Evolutionary conservation across 2,797 vertebrate genomes (phyloP).

Genomic region (Bovichtus variegatus): DNA sequence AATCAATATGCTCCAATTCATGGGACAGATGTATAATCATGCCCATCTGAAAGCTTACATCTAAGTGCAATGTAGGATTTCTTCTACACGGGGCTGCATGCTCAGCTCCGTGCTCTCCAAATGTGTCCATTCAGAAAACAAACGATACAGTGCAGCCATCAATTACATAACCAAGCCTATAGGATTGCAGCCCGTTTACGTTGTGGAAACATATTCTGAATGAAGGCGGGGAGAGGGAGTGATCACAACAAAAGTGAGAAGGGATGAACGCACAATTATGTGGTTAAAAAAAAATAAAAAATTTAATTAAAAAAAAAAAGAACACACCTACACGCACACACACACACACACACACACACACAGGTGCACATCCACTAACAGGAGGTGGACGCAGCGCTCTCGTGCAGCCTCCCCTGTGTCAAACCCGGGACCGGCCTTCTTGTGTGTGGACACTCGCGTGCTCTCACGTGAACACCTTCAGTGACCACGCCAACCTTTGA

Average conservation of each 20-base stretch:
- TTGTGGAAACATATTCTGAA: conserved; percentile 61
- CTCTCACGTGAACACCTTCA: not conserved
- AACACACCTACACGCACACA: conserved; percentile 12
- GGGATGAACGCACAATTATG: conserved; percentile 28
- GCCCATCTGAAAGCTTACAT: conserved; percentile 38
- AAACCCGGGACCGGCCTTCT: conserved; percentile 41
- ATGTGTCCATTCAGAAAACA: conserved; percentile 73
- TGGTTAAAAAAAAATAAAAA: conserved; percentile 16
- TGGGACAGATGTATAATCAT: conserved; percentile 43
- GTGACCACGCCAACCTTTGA: conserved; percentile 48
- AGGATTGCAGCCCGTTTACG: conserved; percentile 61
- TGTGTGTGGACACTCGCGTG: conserved; percentile 1
- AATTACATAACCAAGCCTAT: conserved; percentile 73
- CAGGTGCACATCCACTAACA: conserved; percentile 49
- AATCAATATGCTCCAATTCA: conserved; percentile 52
- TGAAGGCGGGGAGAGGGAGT: conserved; percentile 58
- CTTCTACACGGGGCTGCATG: conserved; percentile 28
- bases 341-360: conserved; percentile 11
- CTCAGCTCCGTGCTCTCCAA: conserved; percentile 39
- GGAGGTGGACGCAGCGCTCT: conserved; percentile 43
- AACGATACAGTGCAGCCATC: conserved; percentile 59
- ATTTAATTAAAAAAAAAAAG: too few species aligned
- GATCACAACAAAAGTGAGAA: conserved; percentile 53
- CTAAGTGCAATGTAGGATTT: conserved; percentile 43
- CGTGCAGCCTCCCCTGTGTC: conserved; percentile 24